A percentile compares a stretch with the other conserved stretches of the same genome.
Conservation (phyloP, 2,797 vertebrate species). For the Emydoidea blandingii region DNA sequence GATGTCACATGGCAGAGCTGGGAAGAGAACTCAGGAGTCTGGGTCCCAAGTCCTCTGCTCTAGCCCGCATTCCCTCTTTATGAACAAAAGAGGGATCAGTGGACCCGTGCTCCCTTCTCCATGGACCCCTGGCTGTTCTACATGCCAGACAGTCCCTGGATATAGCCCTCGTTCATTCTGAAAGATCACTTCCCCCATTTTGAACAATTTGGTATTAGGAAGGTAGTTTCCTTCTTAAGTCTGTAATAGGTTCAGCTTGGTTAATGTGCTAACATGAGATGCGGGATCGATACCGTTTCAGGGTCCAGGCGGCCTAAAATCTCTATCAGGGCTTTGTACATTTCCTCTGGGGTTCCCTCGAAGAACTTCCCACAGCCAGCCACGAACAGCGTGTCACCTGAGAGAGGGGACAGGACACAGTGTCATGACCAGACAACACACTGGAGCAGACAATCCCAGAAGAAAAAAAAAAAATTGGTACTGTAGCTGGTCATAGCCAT, state of each 20-base stretch:
- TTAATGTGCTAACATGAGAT: too few relatives aligned
- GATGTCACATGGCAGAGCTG: not conserved
- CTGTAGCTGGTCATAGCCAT: not conserved
- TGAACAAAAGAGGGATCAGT: not conserved
- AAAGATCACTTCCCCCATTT: not conserved
- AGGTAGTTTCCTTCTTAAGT: accelerated
- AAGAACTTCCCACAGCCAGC: conserved; percentile 98
- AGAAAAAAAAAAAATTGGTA: too few relatives aligned
- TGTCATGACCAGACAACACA: not conserved
- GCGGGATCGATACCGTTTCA: conserved; percentile 84
- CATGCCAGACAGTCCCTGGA: not conserved
- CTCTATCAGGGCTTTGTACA: conserved; percentile 94
- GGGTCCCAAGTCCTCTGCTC: not conserved
- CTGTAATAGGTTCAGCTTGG: accelerated
- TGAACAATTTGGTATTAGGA: accelerated
- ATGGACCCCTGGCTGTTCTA: not conserved
- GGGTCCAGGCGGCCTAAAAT: conserved; percentile 91
- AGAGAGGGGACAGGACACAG: not conserved
- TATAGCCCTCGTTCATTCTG: accelerated
- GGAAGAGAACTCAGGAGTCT: accelerated
- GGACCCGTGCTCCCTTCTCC: not conserved
- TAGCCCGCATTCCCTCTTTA: not conserved
- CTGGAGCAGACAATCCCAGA: not conserved
- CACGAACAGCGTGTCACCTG: conserved; percentile 96
- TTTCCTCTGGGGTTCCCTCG: conserved; percentile 96